These are phyloP conservation scores for Dryobates pubescens DNA, from an alignment of 2,797 vertebrate genomes.

Conservation along the genomic window DNA sequence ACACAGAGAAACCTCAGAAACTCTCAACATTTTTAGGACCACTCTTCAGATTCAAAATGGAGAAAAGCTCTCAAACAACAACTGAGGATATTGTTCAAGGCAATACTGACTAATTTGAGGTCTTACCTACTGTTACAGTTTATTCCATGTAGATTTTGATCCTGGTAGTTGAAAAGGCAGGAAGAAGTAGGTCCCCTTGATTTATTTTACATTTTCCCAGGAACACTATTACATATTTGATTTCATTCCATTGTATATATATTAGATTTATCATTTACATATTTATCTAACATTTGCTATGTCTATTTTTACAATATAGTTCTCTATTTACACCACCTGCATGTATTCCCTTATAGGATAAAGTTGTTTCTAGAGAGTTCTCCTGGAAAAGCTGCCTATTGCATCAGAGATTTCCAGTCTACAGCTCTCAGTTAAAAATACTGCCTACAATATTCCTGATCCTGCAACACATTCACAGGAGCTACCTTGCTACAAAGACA, in stretches of 20 bases:
- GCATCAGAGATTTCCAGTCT: not conserved
- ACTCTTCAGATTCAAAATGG: not conserved
- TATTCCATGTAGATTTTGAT: not conserved
- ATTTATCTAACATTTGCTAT: no score
- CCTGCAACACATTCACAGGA: not conserved
- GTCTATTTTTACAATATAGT: not conserved
- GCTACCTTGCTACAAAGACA: not conserved
- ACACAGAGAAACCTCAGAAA: not conserved
- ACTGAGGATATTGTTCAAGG: not conserved
- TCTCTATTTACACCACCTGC: accelerated
- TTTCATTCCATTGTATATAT: not conserved
- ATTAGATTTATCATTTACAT: no score
- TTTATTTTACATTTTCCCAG: not conserved
- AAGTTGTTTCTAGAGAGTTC: not conserved
- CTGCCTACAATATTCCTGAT: not conserved
- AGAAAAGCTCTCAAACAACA: not conserved
- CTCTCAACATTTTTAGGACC: not conserved
- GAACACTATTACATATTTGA: not conserved
- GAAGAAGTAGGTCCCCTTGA: not conserved
- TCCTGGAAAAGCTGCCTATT: not conserved
- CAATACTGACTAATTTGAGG: not conserved
- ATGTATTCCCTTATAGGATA: not conserved
- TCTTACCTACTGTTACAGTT: not conserved
- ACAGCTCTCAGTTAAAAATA: not conserved
- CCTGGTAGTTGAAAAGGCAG: not conserved